Percentiles rank a stretch among this genome's conserved stretches.
Evolutionary conservation across 2,888 invertebrate genomes (phyloP).

Genomic region (Blomia tropicalis): DNA sequence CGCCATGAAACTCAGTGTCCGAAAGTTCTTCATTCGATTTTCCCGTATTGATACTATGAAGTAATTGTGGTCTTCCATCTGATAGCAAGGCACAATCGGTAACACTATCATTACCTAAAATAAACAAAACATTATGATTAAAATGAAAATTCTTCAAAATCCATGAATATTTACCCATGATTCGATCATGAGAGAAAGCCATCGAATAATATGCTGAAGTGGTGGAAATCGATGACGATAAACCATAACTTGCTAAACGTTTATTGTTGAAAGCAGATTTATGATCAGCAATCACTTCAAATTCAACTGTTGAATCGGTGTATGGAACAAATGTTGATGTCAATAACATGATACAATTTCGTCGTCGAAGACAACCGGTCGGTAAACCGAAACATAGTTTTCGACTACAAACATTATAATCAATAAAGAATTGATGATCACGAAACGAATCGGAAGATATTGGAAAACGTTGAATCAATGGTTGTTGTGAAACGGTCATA

Average conservation of each 20-base stretch:
- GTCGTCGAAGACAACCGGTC: conserved; percentile 14
- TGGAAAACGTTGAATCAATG: conserved; percentile 16
- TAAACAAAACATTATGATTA: not conserved
- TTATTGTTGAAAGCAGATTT: conserved; percentile 15
- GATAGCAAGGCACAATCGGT: conserved; percentile 20
- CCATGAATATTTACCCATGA: conserved; percentile 15
- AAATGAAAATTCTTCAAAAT: too few species aligned
- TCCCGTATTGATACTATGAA: conserved; percentile 18
- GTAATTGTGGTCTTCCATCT: conserved; percentile 13
- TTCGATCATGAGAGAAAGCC: conserved; percentile 18
- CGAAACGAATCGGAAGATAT: not conserved
- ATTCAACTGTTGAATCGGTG: conserved; percentile 14
- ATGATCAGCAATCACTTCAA: conserved; percentile 20
- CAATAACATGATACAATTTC: conserved; percentile 19
- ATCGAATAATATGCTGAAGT: conserved; percentile 20
- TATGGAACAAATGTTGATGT: conserved; percentile 9
- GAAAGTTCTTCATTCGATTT: conserved; percentile 18
- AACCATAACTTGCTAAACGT: not conserved
- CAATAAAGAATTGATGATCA: not conserved
- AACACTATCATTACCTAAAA: conserved; percentile 21
- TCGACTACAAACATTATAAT: conserved; percentile 13
- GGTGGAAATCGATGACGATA: not conserved
- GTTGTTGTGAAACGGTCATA: conserved; percentile 6
- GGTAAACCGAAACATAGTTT: conserved; percentile 24
- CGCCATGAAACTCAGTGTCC: conserved; percentile 17